These are phyloP conservation scores for Mesoligia furuncula DNA, from an alignment of 2,888 invertebrate species.

Conservation along the genomic window DNA sequence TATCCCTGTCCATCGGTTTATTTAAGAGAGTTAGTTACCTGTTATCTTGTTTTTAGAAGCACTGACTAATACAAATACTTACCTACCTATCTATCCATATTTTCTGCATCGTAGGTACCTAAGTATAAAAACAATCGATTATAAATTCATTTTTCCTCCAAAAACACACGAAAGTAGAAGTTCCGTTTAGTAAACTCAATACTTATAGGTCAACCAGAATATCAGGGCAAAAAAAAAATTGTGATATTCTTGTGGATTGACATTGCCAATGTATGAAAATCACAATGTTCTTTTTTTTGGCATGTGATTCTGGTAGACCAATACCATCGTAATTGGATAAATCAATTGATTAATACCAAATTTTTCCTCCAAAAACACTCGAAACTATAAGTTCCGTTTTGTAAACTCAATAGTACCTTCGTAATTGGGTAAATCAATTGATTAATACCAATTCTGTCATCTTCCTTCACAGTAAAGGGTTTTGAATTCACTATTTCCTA, in stretches of 20 bases:
- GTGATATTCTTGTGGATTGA: too few relatives aligned
- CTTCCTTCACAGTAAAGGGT: conserved; percentile 81
- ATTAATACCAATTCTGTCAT: conserved; percentile 78
- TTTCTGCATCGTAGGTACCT: neutral
- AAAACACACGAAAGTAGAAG: neutral
- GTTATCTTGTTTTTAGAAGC: conserved; percentile 33
- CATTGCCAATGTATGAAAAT: too few relatives aligned
- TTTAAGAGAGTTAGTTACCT: conserved; percentile 8
- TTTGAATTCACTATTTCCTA: conserved; percentile 89
- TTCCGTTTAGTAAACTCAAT: conserved; percentile 1
- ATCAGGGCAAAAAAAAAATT: too few relatives aligned
- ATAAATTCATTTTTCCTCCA: neutral
- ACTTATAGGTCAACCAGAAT: too few relatives aligned
- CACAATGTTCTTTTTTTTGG: too few relatives aligned
- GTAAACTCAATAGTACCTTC: conserved; percentile 5
- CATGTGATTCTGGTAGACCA: too few relatives aligned
- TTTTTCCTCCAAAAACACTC: neutral
- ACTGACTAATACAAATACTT: neutral
- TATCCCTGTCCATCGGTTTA: conserved; percentile 42
- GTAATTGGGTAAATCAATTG: conserved; percentile 72
- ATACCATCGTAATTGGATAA: too few relatives aligned
- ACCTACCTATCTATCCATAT: neutral
- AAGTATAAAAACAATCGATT: neutral
- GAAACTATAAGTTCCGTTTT: neutral
- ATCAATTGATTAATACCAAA: too few relatives aligned